Evolutionary conservation across 1,140 invertebrate genomes (phyloP), one percentile per base, ranked within the genome.

Genomic region (Ips nitidus): DNA sequence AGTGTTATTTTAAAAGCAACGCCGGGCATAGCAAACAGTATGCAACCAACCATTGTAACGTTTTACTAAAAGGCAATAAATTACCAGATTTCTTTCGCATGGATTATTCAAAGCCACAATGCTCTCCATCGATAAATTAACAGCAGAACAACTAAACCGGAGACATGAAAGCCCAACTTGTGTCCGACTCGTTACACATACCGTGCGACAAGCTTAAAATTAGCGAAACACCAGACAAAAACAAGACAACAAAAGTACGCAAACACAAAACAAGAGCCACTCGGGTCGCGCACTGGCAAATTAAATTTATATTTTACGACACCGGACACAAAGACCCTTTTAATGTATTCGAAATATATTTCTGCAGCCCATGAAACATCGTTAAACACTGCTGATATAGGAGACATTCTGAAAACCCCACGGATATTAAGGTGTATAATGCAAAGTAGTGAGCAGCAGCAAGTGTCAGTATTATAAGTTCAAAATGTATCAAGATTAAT

Each of bases 231-330:
- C 47, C 61, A 64, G 61, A 64, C 61, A 64, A 64, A 64, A 64
- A 64, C 50, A 64, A 53, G 61, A 42, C 61, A 64, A 64, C 61
- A 64, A 64, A 64, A 64, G 60, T 50, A 45, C 37, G 8, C 40
- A 4, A 52, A 40, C 2, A n/a, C 7, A 53, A 52, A 64, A 52
- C 47, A 53, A 64, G 61, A 52, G 52, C 39, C 61, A 22, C 61
- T 41, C 61, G 61, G 61, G 52, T 62, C 59, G 59, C 42, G 38
- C 59, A 62, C 59, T 6, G 38, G 52, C 61, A 64, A 64, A 64
- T 64, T 64, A 52, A 64, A 64, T 64, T 64, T 64, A 64, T 64
- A 64, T 38, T 64, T 64, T 64, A 64, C 37, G 47, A 64, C 61
- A 38, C 61, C 40, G 61, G 52, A 41, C 41, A 64, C 61, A 64